Evolutionary conservation across 2,888 invertebrate genomes (phyloP), one percentile per base, ranked within the genome.

Genomic region (Junonia oenone): DNA sequence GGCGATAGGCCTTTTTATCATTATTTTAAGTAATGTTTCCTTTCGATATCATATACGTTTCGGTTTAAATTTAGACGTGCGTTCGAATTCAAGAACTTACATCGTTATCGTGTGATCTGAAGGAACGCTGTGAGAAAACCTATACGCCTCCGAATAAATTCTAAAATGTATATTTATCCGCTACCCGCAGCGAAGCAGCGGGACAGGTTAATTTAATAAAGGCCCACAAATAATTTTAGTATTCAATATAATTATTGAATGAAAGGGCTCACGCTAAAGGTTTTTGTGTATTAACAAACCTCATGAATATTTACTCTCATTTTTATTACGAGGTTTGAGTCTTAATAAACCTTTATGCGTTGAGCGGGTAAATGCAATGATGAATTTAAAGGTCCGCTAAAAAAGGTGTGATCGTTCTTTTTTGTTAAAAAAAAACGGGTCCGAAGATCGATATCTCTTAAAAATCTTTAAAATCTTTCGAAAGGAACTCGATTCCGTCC

Each of bases 121-220:
- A 43, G 33, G 22, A 48, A 48, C 40, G 22, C 33, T 40, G 47
- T 54, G 54, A 48, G 48, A 33, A 43, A 48, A 54, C 17, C 31
- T 48, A 37, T 48, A 54, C 53, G 40, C 31, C 48, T 54, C 40
- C n/a, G 40, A 48, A 54, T 54, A 54, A 54, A 54, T 33, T 43
- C 40, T 33, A 54, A 54, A 54, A 40, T 14, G 40, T 48, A 54
- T 48, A 48, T 22, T 31, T 43, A 40, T 33, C 22, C n/a, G 40
- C 54, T 48, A 54, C 54, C 54, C 54, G 54, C 48, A n/a, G 54
- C 40, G 53, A 54, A 54, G 40, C 53, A 54, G 53, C 53, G 40
- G 47, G 53, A 54, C 40, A 54, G 47, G 47, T 54, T 54, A 54
- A 54, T 54, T 54, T 54, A 54, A 54, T 54, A 54, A 54, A 54